Evolutionary conservation across 2,113 vertebrate species (phyloP), one percentile per base, ranked within the genome.

Genomic region (Catagonus wagneri): DNA sequence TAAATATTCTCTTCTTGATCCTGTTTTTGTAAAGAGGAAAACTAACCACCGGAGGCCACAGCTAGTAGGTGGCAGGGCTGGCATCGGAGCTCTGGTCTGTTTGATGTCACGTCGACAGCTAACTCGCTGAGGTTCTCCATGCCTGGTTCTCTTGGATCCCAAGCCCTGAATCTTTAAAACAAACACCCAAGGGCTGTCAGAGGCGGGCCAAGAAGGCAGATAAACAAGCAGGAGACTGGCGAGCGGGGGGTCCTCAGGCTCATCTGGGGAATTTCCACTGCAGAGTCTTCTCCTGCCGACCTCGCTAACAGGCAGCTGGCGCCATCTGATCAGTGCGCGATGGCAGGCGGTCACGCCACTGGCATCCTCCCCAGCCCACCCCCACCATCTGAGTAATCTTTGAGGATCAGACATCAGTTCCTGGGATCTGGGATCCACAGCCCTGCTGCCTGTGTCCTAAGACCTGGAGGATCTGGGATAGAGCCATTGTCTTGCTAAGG

Each of bases 221-320:
- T 88, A 96, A 96, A 95, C 90, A 96, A 74, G 79, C 74, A 79
- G 63, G 58, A 86, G 36, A 1, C 7, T 32, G 83, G 79, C 14
- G n/a, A 52, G 54, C 29, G 61, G 75, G 90, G 92, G 90, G 56
- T 96, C 76, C 39, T 90, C 88, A n/a, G 58, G 84, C 22, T 87
- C 56, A 4, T 93, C 61, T 52, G 90, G 95, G 87, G 76, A 96
- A 80, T 97, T 97, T 97, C 96, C 96, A 92, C 56, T 88, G 71
- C 84, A 58, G 65, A 50, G 80, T 79, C 75, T 76, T 61, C 86
- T 29, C 44, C 25, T 20, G 3, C 52, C 9, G 75, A 15, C 32
- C 83, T 96, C 61, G 25, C 52, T 16, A 4, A 27, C 14, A 14
- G 58, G 85, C 83, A 88, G 88, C 95, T 34, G 39, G 66, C 3